Conservation (phyloP, 2,888 invertebrate species). For the Nycteola revayana region DNA sequence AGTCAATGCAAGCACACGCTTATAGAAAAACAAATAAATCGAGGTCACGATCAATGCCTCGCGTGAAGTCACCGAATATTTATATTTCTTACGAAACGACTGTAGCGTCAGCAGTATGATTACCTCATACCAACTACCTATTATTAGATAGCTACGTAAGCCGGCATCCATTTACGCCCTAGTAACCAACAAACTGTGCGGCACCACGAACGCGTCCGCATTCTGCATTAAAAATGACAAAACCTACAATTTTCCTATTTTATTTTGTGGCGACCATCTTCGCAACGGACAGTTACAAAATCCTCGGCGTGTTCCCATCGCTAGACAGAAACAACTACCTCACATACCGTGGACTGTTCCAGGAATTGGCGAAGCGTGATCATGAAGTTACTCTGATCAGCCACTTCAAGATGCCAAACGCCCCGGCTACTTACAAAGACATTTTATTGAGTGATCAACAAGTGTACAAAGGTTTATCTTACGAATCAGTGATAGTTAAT, state of each 20-base stretch:
- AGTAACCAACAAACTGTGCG: constrained; percentile 64
- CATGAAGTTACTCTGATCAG: constrained; percentile 80
- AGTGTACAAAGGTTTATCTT: constrained; percentile 67
- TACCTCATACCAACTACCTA: constrained; percentile 76
- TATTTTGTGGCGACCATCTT: constrained; percentile 54
- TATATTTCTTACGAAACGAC: constrained; percentile 67
- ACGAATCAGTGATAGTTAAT: constrained; percentile 72
- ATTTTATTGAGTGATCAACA: constrained; percentile 69
- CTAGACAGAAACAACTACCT: constrained; percentile 75
- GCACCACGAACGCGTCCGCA: constrained; percentile 59
- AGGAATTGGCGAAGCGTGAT: constrained; percentile 72
- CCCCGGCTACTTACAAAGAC: constrained; percentile 78
- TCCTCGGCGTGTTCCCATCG: constrained; percentile 80
- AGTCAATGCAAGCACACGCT: constrained; percentile 42
- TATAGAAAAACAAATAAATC: constrained; percentile 39
- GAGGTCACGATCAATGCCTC: constrained; percentile 68
- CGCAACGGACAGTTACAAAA: constrained; percentile 62
- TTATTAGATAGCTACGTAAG: constrained; percentile 72
- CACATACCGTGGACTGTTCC: constrained; percentile 73
- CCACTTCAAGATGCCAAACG: constrained; percentile 70
- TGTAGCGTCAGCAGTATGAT: constrained; percentile 62
- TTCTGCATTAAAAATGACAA: constrained; percentile 53
- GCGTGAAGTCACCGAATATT: constrained; percentile 64
- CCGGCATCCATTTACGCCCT: constrained; percentile 60
- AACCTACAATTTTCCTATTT: constrained; percentile 44